Evolutionary conservation across 2,888 invertebrate genomes (phyloP), one percentile per base, ranked within the genome.

Genomic region (Actias luna): DNA sequence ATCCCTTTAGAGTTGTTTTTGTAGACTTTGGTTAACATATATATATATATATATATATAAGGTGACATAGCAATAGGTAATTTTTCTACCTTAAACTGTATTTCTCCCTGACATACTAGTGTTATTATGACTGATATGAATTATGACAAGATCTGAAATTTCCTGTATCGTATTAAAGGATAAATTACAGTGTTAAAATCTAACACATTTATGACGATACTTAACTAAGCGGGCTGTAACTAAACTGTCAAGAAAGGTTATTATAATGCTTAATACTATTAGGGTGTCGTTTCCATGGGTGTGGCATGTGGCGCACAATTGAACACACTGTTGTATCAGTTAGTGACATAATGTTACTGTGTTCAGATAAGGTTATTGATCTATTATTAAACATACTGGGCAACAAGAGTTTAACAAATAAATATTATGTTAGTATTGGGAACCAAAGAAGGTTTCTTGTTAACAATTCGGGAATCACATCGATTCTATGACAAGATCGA

Each of bases 351-450:
- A 50, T 50, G 46, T 50, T 22, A 12, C 46, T 50, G 22, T 50
- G 18, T 22, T 10, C 46, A 22, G 46, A 50, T 50, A 50, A 50
- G 46, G 25, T 50, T 50, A 50, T 50, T 50, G 46, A 50, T 50
- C 46, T 50, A 50, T 50, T 50, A 10, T 46, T 46, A 50, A 50
- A 22, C 22, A 50, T 50, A 12, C 25, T 50, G 12, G 25, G 25
- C 46, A 22, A 50, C 12, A 50, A n/a, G n/a, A n/a, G n/a, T n/a
- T n/a, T n/a, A n/a, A n/a, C n/a, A 50, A 12, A 22, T 25, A 50
- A 25, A 42, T 5, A n/a, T n/a, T 42, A n/a, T 42, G 8, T 42
- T 42, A 42, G 18, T 0, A n/a, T n/a, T n/a, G n/a, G n/a, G n/a
- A n/a, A n/a, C n/a, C n/a, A n/a, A n/a, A n/a, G n/a, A 7, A 33